Evolutionary conservation across 1,140 invertebrate genomes (phyloP), one percentile per base, ranked within the genome.

Genomic region (Drosophila sucinea): DNA sequence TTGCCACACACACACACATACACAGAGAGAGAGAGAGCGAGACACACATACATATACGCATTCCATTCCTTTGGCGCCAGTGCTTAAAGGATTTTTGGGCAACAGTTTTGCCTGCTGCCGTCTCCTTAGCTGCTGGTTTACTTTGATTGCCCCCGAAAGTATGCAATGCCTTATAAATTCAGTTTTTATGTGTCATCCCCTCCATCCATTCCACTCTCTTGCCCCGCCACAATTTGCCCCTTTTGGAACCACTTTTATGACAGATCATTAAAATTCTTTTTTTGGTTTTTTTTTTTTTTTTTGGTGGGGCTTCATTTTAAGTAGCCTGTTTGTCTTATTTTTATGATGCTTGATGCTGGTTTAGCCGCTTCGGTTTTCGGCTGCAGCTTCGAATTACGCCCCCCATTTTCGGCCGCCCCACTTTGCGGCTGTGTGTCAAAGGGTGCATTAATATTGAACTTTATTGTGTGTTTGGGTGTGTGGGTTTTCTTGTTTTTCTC

Each of bases 401-500:
- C 23, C 44, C 11, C 23, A 2, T 10, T 17, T 17, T 17, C 17
- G 17, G 17, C 23, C 23, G 23, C n/a, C 1, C 44, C 44, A 25
- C 23, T 67, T n/a, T 62, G 30, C 17, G 30, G 33, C 23, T 58
- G 27, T 62, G 79, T 83, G 84, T 89, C 80, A 86, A 87, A 87
- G 83, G 84, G 79, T 89, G 83, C 79, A 87, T 89, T 87, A 89
- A 84, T 89, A 89, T 89, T 87, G 79, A 89, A 87, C 79, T 89
- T 87, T 87, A 89, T 87, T 85, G 81, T 85, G 70, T 77, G 17
- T 65, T 66, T 62, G 44, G 56, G 60, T 51, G 44, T 51, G 44
- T 3, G 23, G 7, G 44, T 51, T 51, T 25, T n/a, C 25, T 51
- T 25, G 23, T 25, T 51, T 51, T 44, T 5, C 23, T 10, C 27